Evolutionary conservation across 2,113 vertebrate species (phyloP), one percentile per base, ranked within the genome.

Genomic region (Pachyramphus minor): DNA sequence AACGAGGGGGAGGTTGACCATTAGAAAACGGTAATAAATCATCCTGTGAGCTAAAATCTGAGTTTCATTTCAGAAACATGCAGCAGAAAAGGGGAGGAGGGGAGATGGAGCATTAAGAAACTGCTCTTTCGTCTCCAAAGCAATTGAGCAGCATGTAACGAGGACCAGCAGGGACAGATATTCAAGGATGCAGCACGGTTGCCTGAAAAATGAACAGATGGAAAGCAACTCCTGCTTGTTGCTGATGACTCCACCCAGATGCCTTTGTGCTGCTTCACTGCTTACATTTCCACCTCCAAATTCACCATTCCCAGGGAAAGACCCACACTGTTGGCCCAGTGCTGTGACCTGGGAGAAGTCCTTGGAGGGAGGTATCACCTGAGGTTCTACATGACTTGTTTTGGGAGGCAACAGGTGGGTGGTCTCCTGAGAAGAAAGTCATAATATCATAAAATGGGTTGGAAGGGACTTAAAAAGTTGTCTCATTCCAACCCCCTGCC

Each of bases 101-200:
- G 47, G 30, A 78, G 55, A 63, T 7, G n/a, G 44, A 77, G 33
- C 35, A 72, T 89, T 90, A 84, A 90, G 83, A 78, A 90, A 53
- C 30, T 39, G 37, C 22, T 86, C 18, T 81, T 95, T 78, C 47
- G 16, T 78, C 91, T 91, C 83, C 69, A 84, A 78, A 95, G 84
- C 50, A 84, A 89, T 86, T 78, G 47, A 95, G 71, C 69, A 76
- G 62, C 15, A 0, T 68, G 41, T 56, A 76, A 90, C 30, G 62
- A 93, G 78, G 49, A 92, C 39, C 49, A 79, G 73, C 76, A 86
- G 73, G 73, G 80, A 78, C 60, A 67, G 73, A 67, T 52, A 75
- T 25, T 49, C 44, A 68, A 72, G 69, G 64, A 92, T 93, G 50
- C 28, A 53, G 18, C 0, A 0, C 0, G 0, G 14, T 67, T 81